Evolutionary conservation across 2,888 invertebrate species (phyloP).

Genomic region (Sminthurides aquaticus): DNA sequence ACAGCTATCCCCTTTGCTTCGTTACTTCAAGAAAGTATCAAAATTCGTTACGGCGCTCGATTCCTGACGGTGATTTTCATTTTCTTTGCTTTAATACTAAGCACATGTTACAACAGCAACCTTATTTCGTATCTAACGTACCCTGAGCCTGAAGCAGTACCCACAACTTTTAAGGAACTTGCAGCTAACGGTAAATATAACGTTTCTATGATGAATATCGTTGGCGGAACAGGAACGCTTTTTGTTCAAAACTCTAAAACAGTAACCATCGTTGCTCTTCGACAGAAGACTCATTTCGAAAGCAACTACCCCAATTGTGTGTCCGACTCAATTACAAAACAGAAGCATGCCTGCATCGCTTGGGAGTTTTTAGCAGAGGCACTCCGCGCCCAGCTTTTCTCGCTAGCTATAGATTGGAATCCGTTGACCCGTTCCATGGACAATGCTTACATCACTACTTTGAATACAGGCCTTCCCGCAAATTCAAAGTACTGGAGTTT

Average conservation of each 20-base stretch:
- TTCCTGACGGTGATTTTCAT: slow-evolving; percentile 5
- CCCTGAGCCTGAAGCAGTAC: background rate
- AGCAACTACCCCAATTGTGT: background rate
- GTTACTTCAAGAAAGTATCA: background rate
- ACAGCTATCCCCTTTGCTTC: background rate
- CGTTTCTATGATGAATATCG: background rate
- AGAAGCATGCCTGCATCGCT: background rate
- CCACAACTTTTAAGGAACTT: background rate
- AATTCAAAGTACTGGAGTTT: background rate
- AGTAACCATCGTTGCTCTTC: background rate
- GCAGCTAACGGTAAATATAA: background rate
- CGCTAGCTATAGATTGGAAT: background rate
- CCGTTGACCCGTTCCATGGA: background rate
- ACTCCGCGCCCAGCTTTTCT: background rate
- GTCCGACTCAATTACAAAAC: background rate
- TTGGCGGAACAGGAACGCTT: background rate
- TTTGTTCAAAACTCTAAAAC: background rate
- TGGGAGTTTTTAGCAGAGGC: background rate
- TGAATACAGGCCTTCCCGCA: background rate
- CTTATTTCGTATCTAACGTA: slow-evolving; percentile 13
- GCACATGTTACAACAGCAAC: slow-evolving; percentile 11
- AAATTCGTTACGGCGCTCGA: background rate
- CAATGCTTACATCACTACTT: background rate
- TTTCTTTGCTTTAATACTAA: slow-evolving; percentile 6
- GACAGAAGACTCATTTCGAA: background rate